phyloP scores from a whole-genome alignment of 2,888 invertebrate species.

The Cyclophora punctaria region DNA sequence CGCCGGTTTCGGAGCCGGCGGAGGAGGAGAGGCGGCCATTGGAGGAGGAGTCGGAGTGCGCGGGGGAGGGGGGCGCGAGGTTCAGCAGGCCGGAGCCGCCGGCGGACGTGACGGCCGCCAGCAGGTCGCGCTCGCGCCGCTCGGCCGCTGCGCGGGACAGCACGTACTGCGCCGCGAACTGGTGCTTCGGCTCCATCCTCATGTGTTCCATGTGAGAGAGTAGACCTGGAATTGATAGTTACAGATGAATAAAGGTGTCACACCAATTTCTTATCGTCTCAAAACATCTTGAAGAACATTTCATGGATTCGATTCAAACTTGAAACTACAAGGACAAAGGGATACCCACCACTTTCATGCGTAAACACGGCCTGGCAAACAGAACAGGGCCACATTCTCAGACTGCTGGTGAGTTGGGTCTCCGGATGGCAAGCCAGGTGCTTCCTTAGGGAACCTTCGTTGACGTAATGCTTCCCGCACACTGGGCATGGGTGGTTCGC shows the following conservation, averaged over 20 bases:
- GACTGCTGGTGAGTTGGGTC: conserved; percentile 88
- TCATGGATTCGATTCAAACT: too few relatives aligned
- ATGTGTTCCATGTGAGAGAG: conserved; percentile 96
- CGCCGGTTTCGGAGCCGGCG: conserved; percentile 83
- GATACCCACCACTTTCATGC: conserved; percentile 89
- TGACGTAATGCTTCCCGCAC: conserved; percentile 96
- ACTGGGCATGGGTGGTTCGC: conserved; percentile 97
- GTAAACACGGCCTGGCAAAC: conserved; percentile 97
- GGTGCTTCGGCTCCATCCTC: conserved; percentile 97
- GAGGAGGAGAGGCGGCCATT: conserved; percentile 88
- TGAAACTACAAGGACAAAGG: too few relatives aligned
- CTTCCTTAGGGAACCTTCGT: conserved; percentile 93
- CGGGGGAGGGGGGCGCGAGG: conserved; percentile 88
- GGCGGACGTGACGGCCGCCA: conserved; percentile 79
- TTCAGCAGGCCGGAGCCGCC: conserved; percentile 78
- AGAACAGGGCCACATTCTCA: conserved; percentile 97
- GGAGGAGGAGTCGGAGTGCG: conserved; percentile 90
- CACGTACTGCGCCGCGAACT: conserved; percentile 95
- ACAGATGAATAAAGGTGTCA: too few relatives aligned
- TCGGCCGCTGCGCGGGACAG: conserved; percentile 93
- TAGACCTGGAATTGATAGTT: conserved; percentile 78
- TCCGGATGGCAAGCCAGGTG: conserved; percentile 96
- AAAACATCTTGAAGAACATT: too few relatives aligned
- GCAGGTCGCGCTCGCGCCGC: conserved; percentile 87
- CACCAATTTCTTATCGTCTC: too few relatives aligned